Evolutionary conservation across 2,113 vertebrate species (phyloP), one percentile per base, ranked within the genome.

Genomic region (Illadopsis cleaveri): DNA sequence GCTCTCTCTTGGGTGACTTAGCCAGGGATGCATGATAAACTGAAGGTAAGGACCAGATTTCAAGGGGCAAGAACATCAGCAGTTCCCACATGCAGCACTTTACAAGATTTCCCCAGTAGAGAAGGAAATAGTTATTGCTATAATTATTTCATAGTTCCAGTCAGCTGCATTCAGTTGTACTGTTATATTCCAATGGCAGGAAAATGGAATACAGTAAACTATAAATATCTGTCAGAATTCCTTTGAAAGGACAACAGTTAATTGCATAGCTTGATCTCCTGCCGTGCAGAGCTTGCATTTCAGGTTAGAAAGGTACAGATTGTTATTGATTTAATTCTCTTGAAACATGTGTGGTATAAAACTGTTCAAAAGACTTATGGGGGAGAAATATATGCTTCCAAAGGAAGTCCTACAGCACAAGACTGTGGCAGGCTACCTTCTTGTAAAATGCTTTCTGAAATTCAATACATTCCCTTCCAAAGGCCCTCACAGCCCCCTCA

Each of bases 281-380:
- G 94, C 94, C 18, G 65, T 97, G 95, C 94, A 91, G 94, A 97
- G 93, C 94, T 96, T 96, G 95, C 94, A 96, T 97, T 97, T 96
- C 95, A 94, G 92, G 94, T 94, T 96, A 86, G 94, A 96, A 96
- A 97, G 92, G 93, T 96, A 96, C 96, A 92, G 96, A 97, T 94
- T 96, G 96, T 94, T 97, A 97, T 97, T 97, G 96, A 97, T 97
- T 96, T 97, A 96, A 95, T 96, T 96, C 96, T 97, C 93, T 91
- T 95, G 92, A 96, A 97, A 96, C 94, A 96, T 97, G 86, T 94
- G 96, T 90, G 91, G 95, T 85, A 96, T 96, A 96, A 97, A 97
- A 94, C 91, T 54, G 91, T 77, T 96, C 95, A 95, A 82, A 95
- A 97, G 95, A 96, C 89, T 96, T 95, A 96, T 76, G 91, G 88